Conservation (phyloP, 2,113 vertebrate species). For the Calypte anna region DNA sequence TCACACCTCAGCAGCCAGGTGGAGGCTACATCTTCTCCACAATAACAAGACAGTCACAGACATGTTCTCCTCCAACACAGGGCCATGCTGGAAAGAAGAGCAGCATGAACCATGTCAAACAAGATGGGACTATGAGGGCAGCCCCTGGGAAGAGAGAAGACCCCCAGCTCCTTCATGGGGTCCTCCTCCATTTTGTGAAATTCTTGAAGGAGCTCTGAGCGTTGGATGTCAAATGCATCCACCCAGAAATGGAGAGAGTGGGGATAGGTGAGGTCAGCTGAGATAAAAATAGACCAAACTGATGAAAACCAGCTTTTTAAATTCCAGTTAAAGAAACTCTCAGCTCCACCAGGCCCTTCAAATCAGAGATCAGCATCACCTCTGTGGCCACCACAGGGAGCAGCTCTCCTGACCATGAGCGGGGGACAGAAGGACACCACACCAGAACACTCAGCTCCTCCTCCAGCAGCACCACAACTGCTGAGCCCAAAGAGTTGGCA, state of each 20-base stretch:
- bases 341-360: background rate
- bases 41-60: background rate
- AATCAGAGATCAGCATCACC: background rate
- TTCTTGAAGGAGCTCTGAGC: background rate
- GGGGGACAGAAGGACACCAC: background rate
- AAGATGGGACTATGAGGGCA: background rate
- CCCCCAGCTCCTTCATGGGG: background rate
- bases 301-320: background rate
- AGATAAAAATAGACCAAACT: background rate
- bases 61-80: fast-evolving
- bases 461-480: background rate
- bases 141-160: background rate
- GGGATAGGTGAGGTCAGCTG: fast-evolving
- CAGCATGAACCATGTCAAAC: background rate
- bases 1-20: background rate
- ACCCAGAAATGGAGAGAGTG: background rate
- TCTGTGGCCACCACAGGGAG: fast-evolving
- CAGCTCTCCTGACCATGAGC: background rate
- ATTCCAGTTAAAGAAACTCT: background rate
- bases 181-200: background rate
- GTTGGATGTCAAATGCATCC: background rate
- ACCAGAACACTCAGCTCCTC: fast-evolving
- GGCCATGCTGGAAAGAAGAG: background rate
- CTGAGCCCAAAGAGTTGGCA: fast-evolving
- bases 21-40: background rate